Conservation (phyloP, 2,113 vertebrate genomes). For the Calonectris borealis region DNA sequence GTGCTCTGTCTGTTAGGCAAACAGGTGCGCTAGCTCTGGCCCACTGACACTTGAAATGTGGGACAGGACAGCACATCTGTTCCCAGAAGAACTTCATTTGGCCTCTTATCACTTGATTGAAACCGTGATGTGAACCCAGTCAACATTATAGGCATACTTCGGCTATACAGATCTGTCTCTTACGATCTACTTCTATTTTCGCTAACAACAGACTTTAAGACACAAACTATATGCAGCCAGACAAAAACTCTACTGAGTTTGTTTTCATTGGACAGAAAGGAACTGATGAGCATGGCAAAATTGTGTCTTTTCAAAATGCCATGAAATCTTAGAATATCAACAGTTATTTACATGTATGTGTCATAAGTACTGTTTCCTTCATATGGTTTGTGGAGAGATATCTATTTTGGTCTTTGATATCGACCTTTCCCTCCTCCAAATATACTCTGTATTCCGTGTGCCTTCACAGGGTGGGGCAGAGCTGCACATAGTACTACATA, state of each 20-base stretch:
- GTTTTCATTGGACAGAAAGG: background rate
- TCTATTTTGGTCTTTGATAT: background rate
- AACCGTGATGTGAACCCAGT: fast-evolving
- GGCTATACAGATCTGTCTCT: background rate
- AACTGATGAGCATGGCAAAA: fast-evolving
- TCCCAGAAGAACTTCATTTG: background rate
- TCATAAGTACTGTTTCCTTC: background rate
- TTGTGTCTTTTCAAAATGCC: background rate
- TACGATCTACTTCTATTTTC: background rate
- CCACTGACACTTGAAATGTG: background rate
- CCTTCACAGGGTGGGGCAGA: background rate
- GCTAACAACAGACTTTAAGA: background rate
- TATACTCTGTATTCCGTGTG: background rate
- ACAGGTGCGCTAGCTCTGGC: background rate
- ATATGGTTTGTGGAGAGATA: background rate
- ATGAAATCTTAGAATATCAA: background rate
- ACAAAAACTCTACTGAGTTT: background rate
- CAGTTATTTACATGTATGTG: background rate
- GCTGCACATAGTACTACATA: background rate
- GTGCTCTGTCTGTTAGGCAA: background rate
- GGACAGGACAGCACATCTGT: background rate
- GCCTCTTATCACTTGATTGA: fast-evolving
- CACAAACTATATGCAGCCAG: background rate
- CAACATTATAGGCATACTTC: background rate
- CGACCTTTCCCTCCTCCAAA: background rate